Base-by-base conservation (phyloP, 2,113 vertebrate genomes). In the Bathybates hornii region DNA sequence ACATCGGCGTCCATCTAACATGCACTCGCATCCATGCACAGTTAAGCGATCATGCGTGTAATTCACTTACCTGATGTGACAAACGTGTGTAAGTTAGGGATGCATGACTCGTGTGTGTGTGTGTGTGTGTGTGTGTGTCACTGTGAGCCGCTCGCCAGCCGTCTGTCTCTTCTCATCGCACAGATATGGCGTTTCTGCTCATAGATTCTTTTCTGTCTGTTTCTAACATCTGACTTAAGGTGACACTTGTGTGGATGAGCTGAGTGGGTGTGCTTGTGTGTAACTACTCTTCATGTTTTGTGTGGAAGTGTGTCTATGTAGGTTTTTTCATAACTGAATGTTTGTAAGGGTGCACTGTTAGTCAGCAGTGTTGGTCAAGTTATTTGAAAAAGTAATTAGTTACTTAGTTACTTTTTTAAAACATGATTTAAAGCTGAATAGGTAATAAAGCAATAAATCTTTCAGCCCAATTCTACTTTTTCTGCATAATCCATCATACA, bases 121-220 rank as follows among this genome's bases (percentile, higher is more conserved):
- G 59, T 11, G 53, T 54, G 53, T 24, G 41, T 13, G 41, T 50
- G 48, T 24, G 59, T 63, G 59, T 36, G 32, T 86, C 16, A 83
- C 16, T 80, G 43, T 41, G 66, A 87, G 32, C 71, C 3, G 17
- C 57, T 87, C 45, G 14, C 80, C 56, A 32, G 85, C 66, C 53
- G 3, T 86, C 88, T 90, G 88, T 91, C 90, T 89, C 83, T 73
- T 86, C 79, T 89, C 85, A 81, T 89, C 2, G 5, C 13, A 76
- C 88, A 89, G 84, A 87, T 87, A 41, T 34, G 59, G 81, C 3
- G 27, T 86, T 87, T 90, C 80, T 81, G 53, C 83, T 86, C 86
- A 66, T 80, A 59, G 57, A 78, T 53, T 88, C 79, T 81, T 56
- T 53, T 63, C 86, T 84, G 56, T 86, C 85, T 73, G 80, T 43